Percentiles rank a stretch among this genome's conserved stretches.
Evolutionary conservation across 2,797 vertebrate genomes (phyloP).

Genomic region (Allobates femoralis): DNA sequence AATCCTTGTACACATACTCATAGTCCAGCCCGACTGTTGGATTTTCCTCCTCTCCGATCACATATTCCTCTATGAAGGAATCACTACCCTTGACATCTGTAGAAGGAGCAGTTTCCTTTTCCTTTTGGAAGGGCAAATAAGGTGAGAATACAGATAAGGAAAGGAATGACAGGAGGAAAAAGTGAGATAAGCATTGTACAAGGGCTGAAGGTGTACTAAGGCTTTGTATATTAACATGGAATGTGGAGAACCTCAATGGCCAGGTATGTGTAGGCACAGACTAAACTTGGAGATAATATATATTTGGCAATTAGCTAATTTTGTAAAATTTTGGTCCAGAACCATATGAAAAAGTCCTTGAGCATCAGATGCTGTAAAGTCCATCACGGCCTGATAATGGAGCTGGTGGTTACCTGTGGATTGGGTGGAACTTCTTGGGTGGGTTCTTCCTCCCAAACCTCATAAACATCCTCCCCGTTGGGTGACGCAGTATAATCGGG

Average conservation of each 20-base stretch:
- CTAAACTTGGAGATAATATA: neutral
- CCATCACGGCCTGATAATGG: neutral
- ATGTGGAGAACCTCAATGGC: neutral
- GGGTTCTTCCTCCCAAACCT: slow-evolving; percentile 56
- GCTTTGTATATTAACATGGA: neutral
- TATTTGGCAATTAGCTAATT: neutral
- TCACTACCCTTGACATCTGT: slow-evolving; percentile 64
- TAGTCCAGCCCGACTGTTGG: slow-evolving; percentile 73
- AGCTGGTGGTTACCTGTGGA: slow-evolving; percentile 43
- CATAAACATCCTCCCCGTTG: slow-evolving; percentile 51
- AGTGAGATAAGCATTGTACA: slow-evolving; percentile 1
- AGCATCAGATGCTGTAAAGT: neutral
- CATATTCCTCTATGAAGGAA: slow-evolving; percentile 81
- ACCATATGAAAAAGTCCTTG: no score
- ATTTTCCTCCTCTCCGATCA: slow-evolving; percentile 72
- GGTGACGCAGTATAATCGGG: slow-evolving; percentile 53
- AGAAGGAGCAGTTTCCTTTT: slow-evolving; percentile 66
- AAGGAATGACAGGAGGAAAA: slow-evolving; percentile 23
- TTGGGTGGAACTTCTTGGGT: slow-evolving; percentile 19
- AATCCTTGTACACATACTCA: slow-evolving; percentile 89
- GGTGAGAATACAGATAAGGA: slow-evolving; percentile 41
- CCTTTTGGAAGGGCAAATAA: slow-evolving; percentile 67
- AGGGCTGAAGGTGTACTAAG: neutral
- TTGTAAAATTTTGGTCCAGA: neutral
- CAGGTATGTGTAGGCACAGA: neutral